Evolutionary conservation across 2,113 vertebrate species (phyloP), one percentile per base, ranked within the genome.

Genomic region (Seriola aureovittata): DNA sequence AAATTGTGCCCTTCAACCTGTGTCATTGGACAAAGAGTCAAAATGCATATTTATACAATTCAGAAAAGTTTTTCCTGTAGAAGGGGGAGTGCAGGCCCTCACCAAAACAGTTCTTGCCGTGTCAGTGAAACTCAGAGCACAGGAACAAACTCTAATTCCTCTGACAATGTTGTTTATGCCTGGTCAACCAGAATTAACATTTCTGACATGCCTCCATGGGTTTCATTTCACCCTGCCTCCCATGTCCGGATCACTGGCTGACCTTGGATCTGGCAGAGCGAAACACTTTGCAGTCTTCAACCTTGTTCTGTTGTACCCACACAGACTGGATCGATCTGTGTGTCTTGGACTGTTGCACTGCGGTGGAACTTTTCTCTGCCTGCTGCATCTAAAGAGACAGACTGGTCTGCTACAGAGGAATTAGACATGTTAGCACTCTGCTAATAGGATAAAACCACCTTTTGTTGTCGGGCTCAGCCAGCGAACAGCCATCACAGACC

Each of bases 91-190:
- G 12, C 40, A 36, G 84, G 29, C 67, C 21, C 48, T 78, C 36
- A 42, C 40, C 34, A 50, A 68, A 84, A 81, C 71, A 50, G 19
- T 66, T 65, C 62, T 78, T 73, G 67, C n/a, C 52, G 44, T 88
- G 88, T 88, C 76, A 81, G 64, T 73, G 69, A 76, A 85, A 70
- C 60, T 62, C 74, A 55, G 58, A 71, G 79, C 78, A 78, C 76
- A 91, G 78, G 77, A 88, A 88, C 75, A 85, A 89, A 77, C 67
- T 82, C 68, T 84, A 85, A 87, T 91, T 91, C 75, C 77, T 88
- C 79, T 81, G 79, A 90, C 82, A 91, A 68, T 85, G 77, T 88
- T 89, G 92, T 93, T 92, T 92, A 93, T 90, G 90, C 85, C 84
- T 83, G 85, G 69, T 92, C 84, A 81, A 82, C 86, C 84, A 88